Percentiles rank a stretch among this genome's conserved stretches.
phyloP scores from a whole-genome alignment of 1,140 invertebrate genomes.

The Drosophila tropicalis region DNA sequence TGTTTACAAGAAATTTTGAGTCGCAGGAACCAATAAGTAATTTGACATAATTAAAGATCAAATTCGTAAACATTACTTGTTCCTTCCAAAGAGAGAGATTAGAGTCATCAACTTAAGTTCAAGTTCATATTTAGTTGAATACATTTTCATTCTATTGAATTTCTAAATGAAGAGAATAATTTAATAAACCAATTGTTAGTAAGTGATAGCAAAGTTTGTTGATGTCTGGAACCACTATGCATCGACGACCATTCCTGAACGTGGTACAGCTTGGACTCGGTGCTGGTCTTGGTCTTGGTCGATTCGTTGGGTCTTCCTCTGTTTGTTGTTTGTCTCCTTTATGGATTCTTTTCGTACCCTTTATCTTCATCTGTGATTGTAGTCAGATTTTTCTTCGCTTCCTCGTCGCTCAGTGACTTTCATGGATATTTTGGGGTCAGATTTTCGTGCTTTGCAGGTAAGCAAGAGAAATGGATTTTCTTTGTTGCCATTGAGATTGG shows the following conservation, averaged over 20 bases:
- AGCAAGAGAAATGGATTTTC: slow-evolving; percentile 48
- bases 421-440: slow-evolving; percentile 55
- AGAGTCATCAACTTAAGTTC: too few relatives aligned
- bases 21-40: too few relatives aligned
- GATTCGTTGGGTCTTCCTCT: slow-evolving; percentile 47
- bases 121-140: too few relatives aligned
- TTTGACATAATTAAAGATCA: too few relatives aligned
- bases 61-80: too few relatives aligned
- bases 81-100: too few relatives aligned
- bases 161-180: too few relatives aligned
- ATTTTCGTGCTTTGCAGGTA: slow-evolving; percentile 71
- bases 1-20: too few relatives aligned
- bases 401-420: slow-evolving; percentile 16
- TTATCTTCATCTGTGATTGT: slow-evolving; percentile 76
- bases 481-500: slow-evolving; percentile 30
- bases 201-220: background rate
- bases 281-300: slow-evolving; percentile 30
- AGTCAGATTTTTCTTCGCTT: slow-evolving; percentile 58
- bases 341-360: slow-evolving; percentile 78
- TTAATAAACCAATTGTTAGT: too few relatives aligned
- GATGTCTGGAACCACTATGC: slow-evolving; percentile 27
- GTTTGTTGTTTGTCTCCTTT: slow-evolving; percentile 79
- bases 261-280: slow-evolving; percentile 34
- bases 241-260: slow-evolving; percentile 9
- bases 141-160: too few relatives aligned